Conservation (phyloP, 2,888 invertebrate genomes). For the Agrotis segetum region DNA sequence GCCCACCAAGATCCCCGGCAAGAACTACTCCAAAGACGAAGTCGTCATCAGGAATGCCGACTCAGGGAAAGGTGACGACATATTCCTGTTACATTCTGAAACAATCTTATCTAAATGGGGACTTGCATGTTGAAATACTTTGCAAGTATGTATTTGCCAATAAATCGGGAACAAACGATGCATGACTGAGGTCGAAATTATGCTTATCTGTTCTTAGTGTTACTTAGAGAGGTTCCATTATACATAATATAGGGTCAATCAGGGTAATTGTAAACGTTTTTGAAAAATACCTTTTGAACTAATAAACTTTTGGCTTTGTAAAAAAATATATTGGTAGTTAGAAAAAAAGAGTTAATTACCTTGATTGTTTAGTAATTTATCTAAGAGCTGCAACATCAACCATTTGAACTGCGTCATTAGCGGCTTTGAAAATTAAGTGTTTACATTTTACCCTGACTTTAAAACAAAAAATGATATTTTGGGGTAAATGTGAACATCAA, state of each 20-base stretch:
- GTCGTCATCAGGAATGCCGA: constrained; percentile 98
- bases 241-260: constrained; percentile 55
- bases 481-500: too few relatives aligned
- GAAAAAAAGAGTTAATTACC: too few relatives aligned
- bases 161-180: constrained; percentile 68
- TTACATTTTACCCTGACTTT: too few relatives aligned
- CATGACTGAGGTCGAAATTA: constrained; percentile 76
- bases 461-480: too few relatives aligned
- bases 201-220: constrained; percentile 75
- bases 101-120: constrained; percentile 36
- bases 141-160: constrained; percentile 52
- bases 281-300: too few relatives aligned
- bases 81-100: constrained; percentile 14
- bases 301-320: too few relatives aligned
- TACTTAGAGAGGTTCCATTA: constrained; percentile 68
- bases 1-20: constrained; percentile 97
- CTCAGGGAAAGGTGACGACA: constrained; percentile 97
- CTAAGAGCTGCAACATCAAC: too few relatives aligned
- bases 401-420: too few relatives aligned
- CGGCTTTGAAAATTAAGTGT: too few relatives aligned
- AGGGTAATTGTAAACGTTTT: too few relatives aligned
- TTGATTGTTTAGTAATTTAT: too few relatives aligned
- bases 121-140: constrained; percentile 56
- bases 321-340: too few relatives aligned
- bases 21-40: constrained; percentile 98